These are phyloP conservation scores for Caenorhabditis virilis DNA, from an alignment of 2,888 invertebrate genomes.

Conservation along the genomic window DNA sequence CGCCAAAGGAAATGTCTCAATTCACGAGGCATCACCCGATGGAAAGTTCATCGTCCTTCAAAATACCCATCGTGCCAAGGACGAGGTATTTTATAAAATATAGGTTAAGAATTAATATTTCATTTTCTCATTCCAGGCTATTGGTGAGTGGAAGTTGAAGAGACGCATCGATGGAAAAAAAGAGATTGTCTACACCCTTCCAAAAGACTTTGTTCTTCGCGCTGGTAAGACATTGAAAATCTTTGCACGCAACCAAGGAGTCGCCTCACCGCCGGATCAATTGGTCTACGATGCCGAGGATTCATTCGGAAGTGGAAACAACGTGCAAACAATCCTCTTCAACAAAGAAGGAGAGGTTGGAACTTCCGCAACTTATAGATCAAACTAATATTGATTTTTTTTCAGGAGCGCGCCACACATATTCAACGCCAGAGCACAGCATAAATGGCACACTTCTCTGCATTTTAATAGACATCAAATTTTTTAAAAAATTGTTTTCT, in stretches of 20 bases:
- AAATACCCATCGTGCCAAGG: slow-evolving; percentile 71
- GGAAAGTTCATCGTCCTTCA: slow-evolving; percentile 72
- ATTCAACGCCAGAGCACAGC: slow-evolving; percentile 58
- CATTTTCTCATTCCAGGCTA: slow-evolving; percentile 11
- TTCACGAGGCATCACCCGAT: slow-evolving; percentile 71
- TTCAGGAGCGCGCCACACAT: slow-evolving; percentile 66
- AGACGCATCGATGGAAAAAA: slow-evolving; percentile 69
- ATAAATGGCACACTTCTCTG: slow-evolving; percentile 24
- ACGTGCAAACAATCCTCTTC: slow-evolving; percentile 67
- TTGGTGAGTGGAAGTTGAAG: slow-evolving; percentile 70
- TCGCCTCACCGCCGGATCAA: slow-evolving; percentile 59
- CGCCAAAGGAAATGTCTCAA: slow-evolving; percentile 72
- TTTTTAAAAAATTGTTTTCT: too few species aligned
- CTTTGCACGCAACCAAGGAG: slow-evolving; percentile 59
- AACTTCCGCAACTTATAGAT: not conserved
- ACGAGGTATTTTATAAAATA: slow-evolving; percentile 57
- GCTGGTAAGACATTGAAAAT: slow-evolving; percentile 65
- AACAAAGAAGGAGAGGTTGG: slow-evolving; percentile 66
- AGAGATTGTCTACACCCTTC: slow-evolving; percentile 67
- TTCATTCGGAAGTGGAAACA: slow-evolving; percentile 64
- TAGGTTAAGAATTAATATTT: not conserved
- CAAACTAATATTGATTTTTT: slow-evolving; percentile 1
- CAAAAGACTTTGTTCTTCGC: slow-evolving; percentile 63
- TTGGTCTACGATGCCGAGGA: slow-evolving; percentile 64
- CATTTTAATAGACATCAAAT: slow-evolving; percentile 16